These are phyloP conservation scores for Rhagoletis pomonella DNA, from an alignment of 1,140 invertebrate species.

Conservation along the genomic window DNA sequence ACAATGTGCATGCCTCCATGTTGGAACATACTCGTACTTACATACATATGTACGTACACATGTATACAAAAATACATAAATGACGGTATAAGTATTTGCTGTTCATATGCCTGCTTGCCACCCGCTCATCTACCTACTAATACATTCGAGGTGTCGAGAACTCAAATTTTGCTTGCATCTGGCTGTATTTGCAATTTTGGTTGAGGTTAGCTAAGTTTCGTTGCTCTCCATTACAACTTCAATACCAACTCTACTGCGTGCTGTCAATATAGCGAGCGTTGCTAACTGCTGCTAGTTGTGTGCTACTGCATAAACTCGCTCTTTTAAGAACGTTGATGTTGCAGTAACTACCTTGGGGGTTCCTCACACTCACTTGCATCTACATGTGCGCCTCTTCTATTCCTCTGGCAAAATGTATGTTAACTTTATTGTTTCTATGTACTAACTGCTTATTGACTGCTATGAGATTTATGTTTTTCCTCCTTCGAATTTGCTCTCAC, in stretches of 20 bases:
- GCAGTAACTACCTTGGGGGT: not conserved
- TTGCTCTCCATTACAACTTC: not conserved
- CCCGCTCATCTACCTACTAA: too few relatives aligned
- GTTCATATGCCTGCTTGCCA: too few relatives aligned
- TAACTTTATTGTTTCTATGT: not conserved
- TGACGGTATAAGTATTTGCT: not conserved
- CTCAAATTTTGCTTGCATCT: not conserved
- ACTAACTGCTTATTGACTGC: not conserved
- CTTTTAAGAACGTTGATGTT: not conserved
- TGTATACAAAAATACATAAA: not conserved
- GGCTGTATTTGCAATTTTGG: not conserved
- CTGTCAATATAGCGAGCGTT: not conserved
- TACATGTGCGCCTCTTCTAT: not conserved
- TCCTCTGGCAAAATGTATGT: not conserved
- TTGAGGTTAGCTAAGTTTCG: constrained; percentile 20
- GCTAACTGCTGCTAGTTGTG: not conserved
- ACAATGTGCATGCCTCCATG: too few relatives aligned
- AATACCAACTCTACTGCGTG: not conserved
- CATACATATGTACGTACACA: not conserved
- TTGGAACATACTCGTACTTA: not conserved
- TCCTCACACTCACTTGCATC: not conserved
- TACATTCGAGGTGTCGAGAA: not conserved
- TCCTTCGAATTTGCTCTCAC: not conserved
- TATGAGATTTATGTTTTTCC: not conserved
- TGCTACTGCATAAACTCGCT: not conserved